phyloP scores from a whole-genome alignment of 1,140 invertebrate species.

The Choristoneura fumiferana region DNA sequence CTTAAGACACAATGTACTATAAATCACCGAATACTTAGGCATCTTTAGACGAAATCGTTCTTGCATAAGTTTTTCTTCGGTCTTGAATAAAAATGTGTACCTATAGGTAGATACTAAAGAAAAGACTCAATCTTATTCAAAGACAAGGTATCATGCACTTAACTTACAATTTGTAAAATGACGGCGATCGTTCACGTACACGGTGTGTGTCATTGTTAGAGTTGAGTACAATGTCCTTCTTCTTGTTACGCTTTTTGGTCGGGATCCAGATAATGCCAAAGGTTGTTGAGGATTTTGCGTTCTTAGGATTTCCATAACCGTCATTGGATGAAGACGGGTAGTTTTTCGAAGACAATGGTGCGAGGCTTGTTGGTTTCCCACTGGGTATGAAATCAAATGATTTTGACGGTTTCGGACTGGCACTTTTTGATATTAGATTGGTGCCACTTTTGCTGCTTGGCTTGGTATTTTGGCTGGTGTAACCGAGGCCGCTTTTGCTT shows the following conservation, averaged over 20 bases:
- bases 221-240: conserved; percentile 52
- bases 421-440: neutral
- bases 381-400: conserved; percentile 11
- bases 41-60: too few species aligned
- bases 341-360: conserved; percentile 26
- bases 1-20: too few species aligned
- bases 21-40: too few species aligned
- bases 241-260: conserved; percentile 51
- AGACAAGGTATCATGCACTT: neutral
- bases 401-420: conserved; percentile 2
- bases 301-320: conserved; percentile 31
- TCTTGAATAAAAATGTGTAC: too few species aligned
- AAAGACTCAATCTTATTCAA: too few species aligned
- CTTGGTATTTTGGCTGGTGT: neutral
- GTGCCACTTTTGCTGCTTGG: neutral
- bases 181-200: conserved; percentile 45
- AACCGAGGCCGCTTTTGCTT: neutral
- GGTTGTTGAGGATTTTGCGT: conserved; percentile 37
- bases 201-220: conserved; percentile 38
- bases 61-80: too few species aligned
- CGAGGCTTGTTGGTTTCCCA: neutral
- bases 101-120: too few species aligned
- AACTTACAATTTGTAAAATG: conserved; percentile 68
- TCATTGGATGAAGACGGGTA: conserved; percentile 31
- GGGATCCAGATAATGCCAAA: conserved; percentile 67